Percentiles rank a stretch among this genome's conserved stretches.
phyloP scores from a whole-genome alignment of 1,140 invertebrate species.

The Drosophila pectinifera region DNA sequence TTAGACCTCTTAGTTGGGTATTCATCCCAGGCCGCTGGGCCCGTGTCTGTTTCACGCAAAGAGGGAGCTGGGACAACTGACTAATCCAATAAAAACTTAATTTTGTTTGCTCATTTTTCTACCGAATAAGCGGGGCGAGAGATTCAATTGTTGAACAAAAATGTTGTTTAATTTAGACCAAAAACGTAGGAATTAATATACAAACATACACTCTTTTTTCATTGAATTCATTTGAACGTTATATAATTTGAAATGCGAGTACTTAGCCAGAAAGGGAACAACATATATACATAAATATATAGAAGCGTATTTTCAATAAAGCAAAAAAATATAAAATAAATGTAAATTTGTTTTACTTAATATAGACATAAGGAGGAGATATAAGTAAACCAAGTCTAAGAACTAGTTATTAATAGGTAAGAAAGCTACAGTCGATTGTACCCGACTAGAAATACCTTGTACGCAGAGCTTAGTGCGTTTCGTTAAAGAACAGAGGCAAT shows the following conservation, averaged over 20 bases:
- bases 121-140: constrained; percentile 33
- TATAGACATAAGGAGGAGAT: background rate
- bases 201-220: constrained; percentile 51
- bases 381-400: constrained; percentile 11
- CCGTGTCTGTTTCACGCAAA: constrained; percentile 35
- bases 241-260: constrained; percentile 61
- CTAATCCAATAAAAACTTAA: constrained; percentile 26
- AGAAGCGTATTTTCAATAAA: constrained; percentile 80
- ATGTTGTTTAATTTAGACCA: constrained; percentile 76
- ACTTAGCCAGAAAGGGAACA: constrained; percentile 57
- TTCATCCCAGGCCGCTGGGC: background rate
- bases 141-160: constrained; percentile 63
- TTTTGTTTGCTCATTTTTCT: constrained; percentile 69
- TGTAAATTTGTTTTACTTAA: constrained; percentile 3
- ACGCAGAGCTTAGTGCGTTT: background rate
- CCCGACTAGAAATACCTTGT: background rate
- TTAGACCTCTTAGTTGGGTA: constrained; percentile 42
- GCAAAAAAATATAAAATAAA: constrained; percentile 59
- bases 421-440: background rate
- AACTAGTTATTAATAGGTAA: constrained; percentile 4
- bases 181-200: constrained; percentile 54
- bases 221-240: constrained; percentile 56
- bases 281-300: constrained; percentile 70
- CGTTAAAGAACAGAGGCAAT: too few species aligned
- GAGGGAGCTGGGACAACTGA: constrained; percentile 39